Evolutionary conservation across 2,113 vertebrate species (phyloP), one percentile per base, ranked within the genome.

Genomic region (Halichoeres trimaculatus): DNA sequence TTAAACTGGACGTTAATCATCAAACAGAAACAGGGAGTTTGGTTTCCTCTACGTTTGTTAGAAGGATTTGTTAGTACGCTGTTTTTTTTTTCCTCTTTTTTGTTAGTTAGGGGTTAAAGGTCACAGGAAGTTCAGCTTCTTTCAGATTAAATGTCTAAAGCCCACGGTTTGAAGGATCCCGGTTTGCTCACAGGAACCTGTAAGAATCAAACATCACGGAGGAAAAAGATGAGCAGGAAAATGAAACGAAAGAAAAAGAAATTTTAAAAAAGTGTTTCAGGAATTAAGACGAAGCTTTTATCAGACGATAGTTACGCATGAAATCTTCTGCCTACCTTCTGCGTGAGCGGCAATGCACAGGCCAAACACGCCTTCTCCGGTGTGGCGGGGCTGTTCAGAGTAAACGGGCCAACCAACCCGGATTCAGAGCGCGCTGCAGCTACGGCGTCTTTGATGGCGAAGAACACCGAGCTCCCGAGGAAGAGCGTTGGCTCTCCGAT

Each of bases 391-490:
- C 94, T 96, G 86, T 90, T 84, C 17, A 95, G 83, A 7, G 69
- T 12, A 75, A 95, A 96, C 5, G 88, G 79, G 0, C 85, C 92
- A 1, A 60, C 64, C 12, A 95, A 73, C 9, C 91, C 92, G 10
- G 90, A 93, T 30, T 96, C 92, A 0, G 79, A 90, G 24, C 85
- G 79, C 0, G 93, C 93, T 0, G 94, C 85, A 0, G 89, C 80
- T 55, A 94, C 87, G 0, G 96, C 96, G 11, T 96, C 95, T 64
- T 86, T 76, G 52, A 96, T 95, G 68, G 96, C 95, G 34, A 95
- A 95, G 90, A 96, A 96, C 36, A 95, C 95, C 0, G 95, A 93
- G 5, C 94, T 94, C 14, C 94, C 95, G 58, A 96, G 85, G 86
- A 94, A 96, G 54, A 97, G 51, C 0, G 81, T 52, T 0, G 95